phyloP scores from a whole-genome alignment of 2,888 invertebrate genomes.

The Apotomis turbidana region DNA sequence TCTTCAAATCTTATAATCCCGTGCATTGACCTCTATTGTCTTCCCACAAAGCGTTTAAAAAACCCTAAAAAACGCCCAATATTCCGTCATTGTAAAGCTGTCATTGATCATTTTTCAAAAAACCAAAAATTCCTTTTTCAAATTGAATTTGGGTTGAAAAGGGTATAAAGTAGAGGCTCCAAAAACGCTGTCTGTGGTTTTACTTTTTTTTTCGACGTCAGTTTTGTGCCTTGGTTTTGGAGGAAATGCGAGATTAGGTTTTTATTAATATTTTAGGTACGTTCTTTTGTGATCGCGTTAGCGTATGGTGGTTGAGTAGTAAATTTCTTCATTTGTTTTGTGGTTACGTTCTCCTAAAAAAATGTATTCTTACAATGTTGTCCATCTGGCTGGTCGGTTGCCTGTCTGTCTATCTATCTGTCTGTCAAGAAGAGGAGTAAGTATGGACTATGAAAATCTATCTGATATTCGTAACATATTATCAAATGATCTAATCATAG shows the following conservation, averaged over 20 bases:
- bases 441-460: no score
- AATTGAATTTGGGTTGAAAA: slow-evolving; percentile 70
- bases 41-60: slow-evolving; percentile 60
- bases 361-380: not conserved
- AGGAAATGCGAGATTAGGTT: slow-evolving; percentile 46
- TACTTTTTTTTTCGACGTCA: slow-evolving; percentile 47
- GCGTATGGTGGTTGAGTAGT: not conserved
- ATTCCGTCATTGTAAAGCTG: slow-evolving; percentile 77
- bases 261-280: slow-evolving; percentile 43
- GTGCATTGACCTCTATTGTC: slow-evolving; percentile 75
- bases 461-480: no score
- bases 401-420: not conserved
- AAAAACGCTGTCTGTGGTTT: slow-evolving; percentile 42
- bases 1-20: slow-evolving; percentile 50
- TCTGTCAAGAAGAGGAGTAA: not conserved
- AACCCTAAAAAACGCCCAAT: slow-evolving; percentile 58
- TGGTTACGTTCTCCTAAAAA: not conserved
- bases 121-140: slow-evolving; percentile 68
- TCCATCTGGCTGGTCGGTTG: no score
- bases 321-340: not conserved
- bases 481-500: no score
- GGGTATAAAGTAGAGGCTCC: slow-evolving; percentile 46
- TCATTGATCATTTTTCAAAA: slow-evolving; percentile 82
- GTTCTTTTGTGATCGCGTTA: slow-evolving; percentile 12
- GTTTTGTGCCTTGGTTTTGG: slow-evolving; percentile 42